phyloP scores from a whole-genome alignment of 1,140 invertebrate species.

The Nautilus pompilius region DNA sequence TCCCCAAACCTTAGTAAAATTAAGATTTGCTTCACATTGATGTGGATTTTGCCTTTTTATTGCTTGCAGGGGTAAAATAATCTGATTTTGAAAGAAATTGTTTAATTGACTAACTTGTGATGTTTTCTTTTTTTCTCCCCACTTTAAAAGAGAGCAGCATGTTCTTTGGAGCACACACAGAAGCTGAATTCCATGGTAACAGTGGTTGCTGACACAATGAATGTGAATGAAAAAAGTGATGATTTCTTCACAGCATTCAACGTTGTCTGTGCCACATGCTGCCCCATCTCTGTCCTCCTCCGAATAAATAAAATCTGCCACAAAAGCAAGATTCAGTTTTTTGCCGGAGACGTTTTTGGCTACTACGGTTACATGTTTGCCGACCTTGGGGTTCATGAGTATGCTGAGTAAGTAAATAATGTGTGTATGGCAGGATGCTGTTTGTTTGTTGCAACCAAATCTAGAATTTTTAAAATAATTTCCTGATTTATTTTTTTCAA shows the following conservation, averaged over 20 bases:
- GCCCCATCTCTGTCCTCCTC: constrained; percentile 68
- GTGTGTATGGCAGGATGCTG: too few species aligned
- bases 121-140: constrained; percentile 43
- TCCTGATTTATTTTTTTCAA: not conserved
- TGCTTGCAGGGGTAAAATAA: too few species aligned
- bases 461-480: too few species aligned
- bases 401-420: constrained; percentile 73
- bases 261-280: constrained; percentile 79
- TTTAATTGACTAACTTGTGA: too few species aligned
- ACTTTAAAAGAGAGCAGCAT: constrained; percentile 71
- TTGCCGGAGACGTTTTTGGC: constrained; percentile 89
- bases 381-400: constrained; percentile 83
- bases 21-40: too few species aligned
- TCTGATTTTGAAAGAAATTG: too few species aligned
- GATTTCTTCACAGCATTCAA: constrained; percentile 78
- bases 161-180: constrained; percentile 72
- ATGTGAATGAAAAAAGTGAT: constrained; percentile 62
- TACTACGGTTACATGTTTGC: constrained; percentile 88
- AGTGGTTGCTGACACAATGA: constrained; percentile 68
- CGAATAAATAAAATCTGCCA: constrained; percentile 79
- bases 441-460: too few species aligned
- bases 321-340: constrained; percentile 77
- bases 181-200: constrained; percentile 91
- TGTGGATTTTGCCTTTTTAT: too few species aligned
- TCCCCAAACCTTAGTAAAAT: too few species aligned